Conservation (phyloP, 2,888 invertebrate genomes). For the Lissocephala sabroskyi region DNA sequence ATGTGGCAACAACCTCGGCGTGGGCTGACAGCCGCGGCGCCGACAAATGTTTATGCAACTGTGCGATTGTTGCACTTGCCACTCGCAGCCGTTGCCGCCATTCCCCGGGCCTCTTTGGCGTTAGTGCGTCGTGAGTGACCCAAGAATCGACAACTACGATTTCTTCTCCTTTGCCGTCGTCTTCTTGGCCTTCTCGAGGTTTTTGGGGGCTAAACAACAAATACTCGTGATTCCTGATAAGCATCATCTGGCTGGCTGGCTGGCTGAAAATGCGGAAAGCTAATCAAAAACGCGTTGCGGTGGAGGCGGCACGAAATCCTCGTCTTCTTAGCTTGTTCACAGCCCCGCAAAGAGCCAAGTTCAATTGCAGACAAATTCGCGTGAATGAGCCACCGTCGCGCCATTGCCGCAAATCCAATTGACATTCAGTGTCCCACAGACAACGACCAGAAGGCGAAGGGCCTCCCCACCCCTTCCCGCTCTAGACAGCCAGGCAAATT, state of each 20-base stretch:
- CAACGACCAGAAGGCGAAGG: constrained; percentile 14
- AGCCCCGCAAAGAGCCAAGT: constrained; percentile 64
- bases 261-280: constrained; percentile 67
- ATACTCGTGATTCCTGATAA: constrained; percentile 73
- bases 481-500: constrained; percentile 44
- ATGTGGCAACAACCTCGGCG: constrained; percentile 55
- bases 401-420: constrained; percentile 20
- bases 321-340: no score
- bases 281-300: constrained; percentile 70
- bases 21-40: constrained; percentile 38
- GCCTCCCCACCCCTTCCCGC: no score
- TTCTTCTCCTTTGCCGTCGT: no score
- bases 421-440: constrained; percentile 28
- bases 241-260: constrained; percentile 58
- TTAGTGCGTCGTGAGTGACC: constrained; percentile 66
- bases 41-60: constrained; percentile 50
- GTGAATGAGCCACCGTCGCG: constrained; percentile 45
- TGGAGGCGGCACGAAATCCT: constrained; percentile 24
- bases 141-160: no score
- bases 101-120: not conserved
- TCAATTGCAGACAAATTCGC: constrained; percentile 69
- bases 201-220: constrained; percentile 69
- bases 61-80: constrained; percentile 41
- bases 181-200: constrained; percentile 65
- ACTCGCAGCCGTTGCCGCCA: not conserved